These are phyloP conservation scores for Bemisia tabaci DNA, from an alignment of 1,140 invertebrate species.

Conservation along the genomic window DNA sequence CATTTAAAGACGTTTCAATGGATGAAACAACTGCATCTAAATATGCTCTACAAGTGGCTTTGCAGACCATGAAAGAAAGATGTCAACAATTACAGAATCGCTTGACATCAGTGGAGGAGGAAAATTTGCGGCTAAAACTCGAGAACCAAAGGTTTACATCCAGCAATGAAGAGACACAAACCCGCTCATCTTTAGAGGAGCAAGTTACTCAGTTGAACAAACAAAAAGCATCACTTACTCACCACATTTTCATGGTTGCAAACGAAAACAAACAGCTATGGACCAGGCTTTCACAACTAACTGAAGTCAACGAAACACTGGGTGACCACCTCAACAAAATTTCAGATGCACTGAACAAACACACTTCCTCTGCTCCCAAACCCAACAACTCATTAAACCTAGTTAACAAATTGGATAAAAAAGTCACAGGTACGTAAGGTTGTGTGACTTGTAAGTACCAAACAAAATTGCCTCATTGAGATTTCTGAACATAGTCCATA, in stretches of 20 bases:
- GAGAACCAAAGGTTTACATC: conserved; percentile 30
- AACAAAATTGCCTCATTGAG: too few relatives aligned
- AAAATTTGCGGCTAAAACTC: conserved; percentile 49
- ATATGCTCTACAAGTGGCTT: conserved; percentile 53
- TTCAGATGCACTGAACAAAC: conserved; percentile 18
- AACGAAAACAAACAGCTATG: conserved; percentile 64
- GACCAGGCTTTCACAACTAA: conserved; percentile 50
- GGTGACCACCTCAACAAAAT: conserved; percentile 17
- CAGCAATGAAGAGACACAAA: conserved; percentile 17
- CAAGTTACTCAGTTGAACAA: conserved; percentile 22
- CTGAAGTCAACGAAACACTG: conserved; percentile 36
- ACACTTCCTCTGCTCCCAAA: conserved; percentile 14
- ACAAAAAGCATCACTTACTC: conserved; percentile 55
- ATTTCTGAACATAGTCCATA: too few relatives aligned
- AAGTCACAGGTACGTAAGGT: conserved; percentile 1
- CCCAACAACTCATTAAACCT: conserved; percentile 17
- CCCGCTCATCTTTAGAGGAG: conserved; percentile 19
- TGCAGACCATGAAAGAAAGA: conserved; percentile 63
- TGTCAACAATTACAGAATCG: conserved; percentile 55
- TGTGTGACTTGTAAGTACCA: not conserved
- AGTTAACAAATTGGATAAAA: conserved; percentile 10
- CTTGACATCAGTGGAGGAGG: conserved; percentile 50
- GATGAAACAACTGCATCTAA: conserved; percentile 30
- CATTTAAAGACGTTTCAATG: not conserved
- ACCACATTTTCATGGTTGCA: conserved; percentile 62